Conservation (phyloP, 2,888 invertebrate species). For the Altica lythri region DNA sequence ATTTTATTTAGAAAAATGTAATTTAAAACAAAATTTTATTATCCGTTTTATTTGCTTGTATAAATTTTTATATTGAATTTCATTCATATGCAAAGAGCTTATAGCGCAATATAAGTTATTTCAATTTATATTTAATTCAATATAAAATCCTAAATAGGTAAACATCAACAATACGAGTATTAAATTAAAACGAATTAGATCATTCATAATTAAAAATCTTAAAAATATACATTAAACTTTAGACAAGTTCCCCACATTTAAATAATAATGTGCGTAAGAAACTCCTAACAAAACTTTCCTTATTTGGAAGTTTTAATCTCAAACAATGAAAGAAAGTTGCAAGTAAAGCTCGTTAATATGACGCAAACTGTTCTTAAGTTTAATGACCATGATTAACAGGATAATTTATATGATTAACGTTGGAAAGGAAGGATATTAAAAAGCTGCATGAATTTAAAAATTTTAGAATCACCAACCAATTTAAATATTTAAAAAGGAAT, state of each 20-base stretch:
- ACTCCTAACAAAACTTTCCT: conserved; percentile 14
- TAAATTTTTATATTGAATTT: too few relatives aligned
- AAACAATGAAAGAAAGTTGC: conserved; percentile 23
- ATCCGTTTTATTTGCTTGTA: too few relatives aligned
- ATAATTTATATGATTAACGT: conserved; percentile 22
- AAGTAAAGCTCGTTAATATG: conserved; percentile 19
- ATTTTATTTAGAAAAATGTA: conserved; percentile 7
- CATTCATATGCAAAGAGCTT: too few relatives aligned
- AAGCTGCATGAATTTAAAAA: background rate
- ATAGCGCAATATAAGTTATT: too few relatives aligned
- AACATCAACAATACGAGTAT: too few relatives aligned
- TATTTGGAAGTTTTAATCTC: conserved; percentile 20
- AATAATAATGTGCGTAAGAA: conserved; percentile 9
- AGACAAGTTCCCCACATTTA: conserved; percentile 1
- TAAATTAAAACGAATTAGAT: background rate
- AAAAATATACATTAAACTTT: background rate
- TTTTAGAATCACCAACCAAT: background rate
- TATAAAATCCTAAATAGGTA: too few relatives aligned
- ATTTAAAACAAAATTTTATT: conserved; percentile 4
- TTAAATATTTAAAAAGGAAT: too few relatives aligned
- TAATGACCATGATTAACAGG: conserved; percentile 31
- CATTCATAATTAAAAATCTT: background rate
- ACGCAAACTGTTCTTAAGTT: conserved; percentile 21
- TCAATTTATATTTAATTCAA: too few relatives aligned
- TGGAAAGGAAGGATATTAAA: background rate